Evolutionary conservation across 2,888 invertebrate species (phyloP).

Genomic region (Molanna angustata): DNA sequence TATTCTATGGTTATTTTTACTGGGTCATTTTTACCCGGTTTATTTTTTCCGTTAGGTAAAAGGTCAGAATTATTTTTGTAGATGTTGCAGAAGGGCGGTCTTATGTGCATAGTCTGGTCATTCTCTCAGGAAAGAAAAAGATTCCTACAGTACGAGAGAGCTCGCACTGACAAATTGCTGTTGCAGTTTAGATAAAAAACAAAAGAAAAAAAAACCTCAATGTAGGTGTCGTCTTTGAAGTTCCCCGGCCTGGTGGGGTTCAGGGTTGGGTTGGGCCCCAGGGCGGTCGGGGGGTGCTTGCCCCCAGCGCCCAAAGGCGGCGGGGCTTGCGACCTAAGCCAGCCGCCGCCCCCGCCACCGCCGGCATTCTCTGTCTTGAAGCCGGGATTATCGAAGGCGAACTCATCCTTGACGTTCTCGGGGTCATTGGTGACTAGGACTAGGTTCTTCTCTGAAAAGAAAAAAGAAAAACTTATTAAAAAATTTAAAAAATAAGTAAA

Average conservation of each 20-base stretch:
- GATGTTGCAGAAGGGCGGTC: too few relatives aligned
- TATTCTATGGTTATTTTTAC: too few relatives aligned
- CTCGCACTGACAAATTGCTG: too few relatives aligned
- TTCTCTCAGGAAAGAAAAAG: background rate
- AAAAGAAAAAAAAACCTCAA: conserved; percentile 13
- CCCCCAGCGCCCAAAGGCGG: conserved; percentile 42
- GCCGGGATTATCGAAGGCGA: conserved; percentile 79
- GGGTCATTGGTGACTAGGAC: conserved; percentile 73
- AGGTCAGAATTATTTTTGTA: too few relatives aligned
- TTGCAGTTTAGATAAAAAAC: background rate
- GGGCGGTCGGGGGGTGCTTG: conserved; percentile 42
- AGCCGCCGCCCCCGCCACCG: conserved; percentile 43
- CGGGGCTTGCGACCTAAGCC: conserved; percentile 33
- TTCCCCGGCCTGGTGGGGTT: conserved; percentile 10
- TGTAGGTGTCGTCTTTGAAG: conserved; percentile 18
- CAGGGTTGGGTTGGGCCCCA: conserved; percentile 47
- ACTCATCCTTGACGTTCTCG: conserved; percentile 72
- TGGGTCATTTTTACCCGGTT: too few relatives aligned
- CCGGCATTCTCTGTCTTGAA: conserved; percentile 55
- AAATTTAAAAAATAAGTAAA: background rate
- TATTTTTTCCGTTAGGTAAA: too few relatives aligned
- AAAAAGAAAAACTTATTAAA: background rate
- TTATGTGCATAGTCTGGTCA: too few relatives aligned
- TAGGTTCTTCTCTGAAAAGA: conserved; percentile 64
- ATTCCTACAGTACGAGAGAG: background rate